A percentile compares a stretch with the other conserved stretches of the same genome.
phyloP scores from a whole-genome alignment of 2,888 invertebrate species.

The Trichogramma dendrolimi region DNA sequence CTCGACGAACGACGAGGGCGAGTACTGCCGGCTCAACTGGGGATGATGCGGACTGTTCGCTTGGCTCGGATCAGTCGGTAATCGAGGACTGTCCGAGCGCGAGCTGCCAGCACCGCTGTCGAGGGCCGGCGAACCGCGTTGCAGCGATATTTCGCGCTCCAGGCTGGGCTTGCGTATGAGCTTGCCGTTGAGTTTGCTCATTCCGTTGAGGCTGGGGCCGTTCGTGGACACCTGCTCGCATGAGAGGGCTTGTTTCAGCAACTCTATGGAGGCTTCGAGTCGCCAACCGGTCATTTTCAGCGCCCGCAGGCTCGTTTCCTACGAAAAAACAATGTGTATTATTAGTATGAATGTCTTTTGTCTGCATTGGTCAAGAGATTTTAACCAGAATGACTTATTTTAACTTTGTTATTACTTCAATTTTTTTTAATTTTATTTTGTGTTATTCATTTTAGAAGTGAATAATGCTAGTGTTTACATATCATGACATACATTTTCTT shows the following conservation, averaged over 20 bases:
- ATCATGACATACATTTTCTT: slow-evolving; percentile 6
- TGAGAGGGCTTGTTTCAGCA: slow-evolving; percentile 56
- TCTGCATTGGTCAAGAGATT: background rate
- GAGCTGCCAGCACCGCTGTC: slow-evolving; percentile 87
- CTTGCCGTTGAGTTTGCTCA: slow-evolving; percentile 61
- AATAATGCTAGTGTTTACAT: slow-evolving; percentile 9
- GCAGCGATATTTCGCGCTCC: slow-evolving; percentile 73
- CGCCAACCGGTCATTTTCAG: slow-evolving; percentile 68
- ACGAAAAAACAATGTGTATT: slow-evolving; percentile 36
- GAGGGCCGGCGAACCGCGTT: slow-evolving; percentile 79
- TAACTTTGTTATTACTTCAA: background rate
- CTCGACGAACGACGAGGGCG: slow-evolving; percentile 62
- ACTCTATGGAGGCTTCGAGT: slow-evolving; percentile 67
- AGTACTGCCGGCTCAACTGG: slow-evolving; percentile 69
- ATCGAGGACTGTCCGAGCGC: slow-evolving; percentile 82
- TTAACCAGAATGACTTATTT: background rate
- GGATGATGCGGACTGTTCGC: slow-evolving; percentile 60
- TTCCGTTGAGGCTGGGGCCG: slow-evolving; percentile 58
- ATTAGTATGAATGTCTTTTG: slow-evolving; percentile 5
- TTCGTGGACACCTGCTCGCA: slow-evolving; percentile 48
- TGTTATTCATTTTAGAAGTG: background rate
- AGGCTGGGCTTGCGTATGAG: slow-evolving; percentile 83
- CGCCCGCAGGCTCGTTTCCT: slow-evolving; percentile 69
- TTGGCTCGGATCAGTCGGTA: slow-evolving; percentile 50
- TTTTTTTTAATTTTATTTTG: background rate